phyloP scores from a whole-genome alignment of 2,888 invertebrate genomes.

The Herminia tarsipennalis region DNA sequence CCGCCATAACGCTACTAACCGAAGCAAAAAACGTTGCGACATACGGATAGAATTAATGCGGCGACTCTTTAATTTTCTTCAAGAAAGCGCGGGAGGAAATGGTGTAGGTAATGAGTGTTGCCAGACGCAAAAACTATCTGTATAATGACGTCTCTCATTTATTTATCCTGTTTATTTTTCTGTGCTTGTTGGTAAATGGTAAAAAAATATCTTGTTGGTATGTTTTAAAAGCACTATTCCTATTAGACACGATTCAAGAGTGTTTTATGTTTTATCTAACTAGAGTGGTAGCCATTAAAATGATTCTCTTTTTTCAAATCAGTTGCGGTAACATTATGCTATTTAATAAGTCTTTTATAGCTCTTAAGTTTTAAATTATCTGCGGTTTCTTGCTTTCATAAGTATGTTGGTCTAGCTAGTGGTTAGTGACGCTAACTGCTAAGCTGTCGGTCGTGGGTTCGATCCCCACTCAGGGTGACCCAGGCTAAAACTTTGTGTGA shows the following conservation, averaged over 20 bases:
- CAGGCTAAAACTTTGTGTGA: no score
- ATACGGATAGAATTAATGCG: slow-evolving; percentile 82
- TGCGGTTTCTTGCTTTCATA: no score
- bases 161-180: slow-evolving; percentile 69
- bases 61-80: slow-evolving; percentile 83
- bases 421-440: no score
- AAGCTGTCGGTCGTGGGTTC: no score
- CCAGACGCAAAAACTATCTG: slow-evolving; percentile 76
- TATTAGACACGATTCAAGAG: slow-evolving; percentile 45
- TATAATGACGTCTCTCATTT: slow-evolving; percentile 76
- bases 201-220: slow-evolving; percentile 51
- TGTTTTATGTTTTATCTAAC: slow-evolving; percentile 45
- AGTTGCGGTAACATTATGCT: slow-evolving; percentile 15
- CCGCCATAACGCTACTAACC: slow-evolving; percentile 76
- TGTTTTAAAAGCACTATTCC: slow-evolving; percentile 51
- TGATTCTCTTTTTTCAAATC: slow-evolving; percentile 30
- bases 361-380: no score
- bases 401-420: no score
- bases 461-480: no score
- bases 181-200: slow-evolving; percentile 47
- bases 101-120: slow-evolving; percentile 79
- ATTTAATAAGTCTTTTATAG: no score
- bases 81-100: slow-evolving; percentile 84
- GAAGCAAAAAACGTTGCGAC: slow-evolving; percentile 73
- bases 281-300: slow-evolving; percentile 33